Evolutionary conservation across 2,797 vertebrate species (phyloP).

Genomic region (Numenius phaeopus): DNA sequence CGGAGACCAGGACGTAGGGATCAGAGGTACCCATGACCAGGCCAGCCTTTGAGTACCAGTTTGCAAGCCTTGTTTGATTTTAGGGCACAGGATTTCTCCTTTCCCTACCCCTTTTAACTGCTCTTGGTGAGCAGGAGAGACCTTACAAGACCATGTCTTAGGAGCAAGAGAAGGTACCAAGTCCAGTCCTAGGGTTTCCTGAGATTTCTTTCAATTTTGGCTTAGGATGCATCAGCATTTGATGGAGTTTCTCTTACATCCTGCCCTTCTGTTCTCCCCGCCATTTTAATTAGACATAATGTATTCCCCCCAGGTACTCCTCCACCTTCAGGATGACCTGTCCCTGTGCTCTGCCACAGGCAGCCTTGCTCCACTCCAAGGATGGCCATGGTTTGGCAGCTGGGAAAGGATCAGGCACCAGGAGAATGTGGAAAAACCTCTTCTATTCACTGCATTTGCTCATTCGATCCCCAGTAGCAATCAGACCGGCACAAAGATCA

Average conservation of each 20-base stretch:
- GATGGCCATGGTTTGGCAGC: accelerated
- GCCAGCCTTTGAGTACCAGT: accelerated
- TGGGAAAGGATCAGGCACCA: background rate
- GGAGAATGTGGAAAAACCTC: accelerated
- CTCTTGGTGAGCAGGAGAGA: background rate
- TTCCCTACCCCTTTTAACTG: background rate
- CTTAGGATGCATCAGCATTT: background rate
- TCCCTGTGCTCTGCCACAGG: accelerated
- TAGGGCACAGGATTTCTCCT: background rate
- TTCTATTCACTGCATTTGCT: background rate
- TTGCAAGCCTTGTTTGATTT: background rate
- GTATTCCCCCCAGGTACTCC: background rate
- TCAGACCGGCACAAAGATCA: accelerated
- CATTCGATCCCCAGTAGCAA: accelerated
- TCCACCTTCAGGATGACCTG: no score
- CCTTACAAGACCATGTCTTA: background rate
- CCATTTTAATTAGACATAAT: background rate
- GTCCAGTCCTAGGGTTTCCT: background rate
- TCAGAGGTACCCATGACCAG: background rate
- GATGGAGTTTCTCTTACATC: background rate
- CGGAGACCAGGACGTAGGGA: accelerated
- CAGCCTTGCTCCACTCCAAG: background rate
- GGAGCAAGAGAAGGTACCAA: background rate
- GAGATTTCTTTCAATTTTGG: background rate
- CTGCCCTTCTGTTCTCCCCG: background rate